Conservation (phyloP, 2,888 invertebrate genomes). For the Drosophila yooni region DNA sequence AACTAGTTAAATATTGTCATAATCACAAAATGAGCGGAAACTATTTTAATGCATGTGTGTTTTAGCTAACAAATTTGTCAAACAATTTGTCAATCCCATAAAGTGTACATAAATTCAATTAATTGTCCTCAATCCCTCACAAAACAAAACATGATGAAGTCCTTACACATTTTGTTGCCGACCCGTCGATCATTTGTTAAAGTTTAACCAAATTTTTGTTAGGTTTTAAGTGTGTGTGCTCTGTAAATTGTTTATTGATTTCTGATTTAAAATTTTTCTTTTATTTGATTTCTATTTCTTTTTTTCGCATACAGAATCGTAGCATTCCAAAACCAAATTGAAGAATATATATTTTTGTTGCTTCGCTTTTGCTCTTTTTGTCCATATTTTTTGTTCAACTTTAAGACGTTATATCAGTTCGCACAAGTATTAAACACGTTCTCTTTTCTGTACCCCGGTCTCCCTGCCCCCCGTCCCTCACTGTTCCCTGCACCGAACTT, state of each 20-base stretch:
- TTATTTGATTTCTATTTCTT: slow-evolving; percentile 15
- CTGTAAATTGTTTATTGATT: slow-evolving; percentile 61
- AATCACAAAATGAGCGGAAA: slow-evolving; percentile 54
- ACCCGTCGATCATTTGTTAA: slow-evolving; percentile 67
- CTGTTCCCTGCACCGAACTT: slow-evolving; percentile 59
- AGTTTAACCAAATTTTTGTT: slow-evolving; percentile 70
- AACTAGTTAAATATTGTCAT: slow-evolving; percentile 72
- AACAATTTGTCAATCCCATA: slow-evolving; percentile 23
- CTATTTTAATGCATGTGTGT: slow-evolving; percentile 59
- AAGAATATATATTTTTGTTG: slow-evolving; percentile 40
- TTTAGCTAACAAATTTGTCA: slow-evolving; percentile 56
- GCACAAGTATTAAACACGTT: slow-evolving; percentile 73
- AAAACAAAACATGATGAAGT: slow-evolving; percentile 37
- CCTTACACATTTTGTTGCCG: slow-evolving; percentile 41
- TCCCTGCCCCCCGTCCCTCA: slow-evolving; percentile 24
- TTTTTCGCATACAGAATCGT: slow-evolving; percentile 68
- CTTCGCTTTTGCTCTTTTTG: slow-evolving; percentile 31
- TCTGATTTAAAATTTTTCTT: slow-evolving; percentile 22
- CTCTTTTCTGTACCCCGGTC: slow-evolving; percentile 32
- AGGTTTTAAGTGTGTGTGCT: slow-evolving; percentile 75
- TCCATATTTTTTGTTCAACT: slow-evolving; percentile 30
- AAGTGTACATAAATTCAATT: slow-evolving; percentile 68
- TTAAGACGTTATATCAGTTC: slow-evolving; percentile 62
- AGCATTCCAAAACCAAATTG: slow-evolving; percentile 72
- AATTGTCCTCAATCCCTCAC: slow-evolving; percentile 48